phyloP scores from a whole-genome alignment of 2,797 vertebrate genomes.

The Macropodus opercularis region DNA sequence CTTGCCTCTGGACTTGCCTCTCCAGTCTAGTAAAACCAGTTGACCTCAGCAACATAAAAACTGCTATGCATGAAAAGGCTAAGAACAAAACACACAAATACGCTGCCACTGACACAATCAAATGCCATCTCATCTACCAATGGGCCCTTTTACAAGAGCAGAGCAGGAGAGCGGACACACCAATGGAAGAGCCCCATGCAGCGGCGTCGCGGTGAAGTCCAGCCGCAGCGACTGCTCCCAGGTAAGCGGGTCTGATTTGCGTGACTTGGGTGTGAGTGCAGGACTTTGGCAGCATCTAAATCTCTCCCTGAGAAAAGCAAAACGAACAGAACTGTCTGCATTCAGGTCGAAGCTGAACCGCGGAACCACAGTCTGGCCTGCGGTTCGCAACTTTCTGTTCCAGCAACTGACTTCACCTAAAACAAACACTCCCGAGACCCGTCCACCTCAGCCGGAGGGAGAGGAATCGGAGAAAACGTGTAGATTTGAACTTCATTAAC shows the following conservation, averaged over 20 bases:
- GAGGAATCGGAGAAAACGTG: constrained; percentile 58
- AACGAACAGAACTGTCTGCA: constrained; percentile 78
- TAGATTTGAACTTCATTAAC: constrained; percentile 61
- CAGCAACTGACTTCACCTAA: constrained; percentile 79
- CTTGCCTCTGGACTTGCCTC: constrained; percentile 84
- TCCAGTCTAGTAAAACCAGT: constrained; percentile 84
- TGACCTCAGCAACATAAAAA: constrained; percentile 82
- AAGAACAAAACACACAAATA: constrained; percentile 80
- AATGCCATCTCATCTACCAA: constrained; percentile 74
- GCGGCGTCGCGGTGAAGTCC: constrained; percentile 49
- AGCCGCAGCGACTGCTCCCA: constrained; percentile 74
- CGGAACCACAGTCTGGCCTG: constrained; percentile 76
- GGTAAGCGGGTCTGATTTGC: constrained; percentile 75
- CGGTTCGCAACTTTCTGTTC: constrained; percentile 74
- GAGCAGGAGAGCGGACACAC: constrained; percentile 34
- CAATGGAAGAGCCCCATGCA: constrained; percentile 30
- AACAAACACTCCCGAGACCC: constrained; percentile 73
- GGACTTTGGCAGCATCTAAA: constrained; percentile 70
- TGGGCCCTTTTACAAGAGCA: constrained; percentile 76
- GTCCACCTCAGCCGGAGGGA: constrained; percentile 64
- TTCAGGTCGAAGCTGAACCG: constrained; percentile 70
- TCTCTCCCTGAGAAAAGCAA: constrained; percentile 79
- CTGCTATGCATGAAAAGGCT: constrained; percentile 80
- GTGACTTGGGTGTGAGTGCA: constrained; percentile 77
- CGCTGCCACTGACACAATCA: constrained; percentile 74